A percentile compares a stretch with the other conserved stretches of the same genome.
phyloP scores from a whole-genome alignment of 2,888 invertebrate genomes.

The Sminthurinus aureus region DNA sequence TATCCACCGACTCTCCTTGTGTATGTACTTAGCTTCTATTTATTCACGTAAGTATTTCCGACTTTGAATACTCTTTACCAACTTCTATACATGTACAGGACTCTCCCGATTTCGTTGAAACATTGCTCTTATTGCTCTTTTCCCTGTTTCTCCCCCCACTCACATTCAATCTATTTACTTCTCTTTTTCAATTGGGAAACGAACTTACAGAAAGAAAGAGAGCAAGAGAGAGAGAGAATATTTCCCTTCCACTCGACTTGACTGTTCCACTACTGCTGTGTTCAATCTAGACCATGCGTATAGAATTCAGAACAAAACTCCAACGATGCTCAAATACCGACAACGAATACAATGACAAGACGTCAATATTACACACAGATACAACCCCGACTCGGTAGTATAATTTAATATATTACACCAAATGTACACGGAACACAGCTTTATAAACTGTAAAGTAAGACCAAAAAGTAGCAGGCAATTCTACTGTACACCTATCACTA shows the following conservation, averaged over 20 bases:
- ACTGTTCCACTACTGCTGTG: background rate
- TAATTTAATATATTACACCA: too few species aligned
- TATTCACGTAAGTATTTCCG: background rate
- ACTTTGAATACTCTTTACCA: background rate
- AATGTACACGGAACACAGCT: too few species aligned
- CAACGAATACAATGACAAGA: background rate
- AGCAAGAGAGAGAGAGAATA: background rate
- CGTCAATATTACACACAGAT: too few species aligned
- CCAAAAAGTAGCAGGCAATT: too few species aligned
- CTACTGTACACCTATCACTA: too few species aligned
- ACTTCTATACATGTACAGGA: background rate
- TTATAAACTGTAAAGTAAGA: too few species aligned
- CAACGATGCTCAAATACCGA: background rate
- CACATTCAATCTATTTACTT: background rate
- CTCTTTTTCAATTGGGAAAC: background rate
- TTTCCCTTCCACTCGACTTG: background rate
- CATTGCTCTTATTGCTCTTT: background rate
- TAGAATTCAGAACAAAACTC: background rate
- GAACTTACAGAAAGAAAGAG: background rate
- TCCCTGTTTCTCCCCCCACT: background rate
- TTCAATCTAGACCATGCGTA: background rate
- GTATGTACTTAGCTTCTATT: conserved; percentile 6
- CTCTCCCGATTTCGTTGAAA: background rate
- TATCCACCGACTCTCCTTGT: conserved; percentile 9
- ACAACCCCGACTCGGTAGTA: too few species aligned